phyloP scores from a whole-genome alignment of 2,797 vertebrate species.

The Hylomyscus alleni region DNA sequence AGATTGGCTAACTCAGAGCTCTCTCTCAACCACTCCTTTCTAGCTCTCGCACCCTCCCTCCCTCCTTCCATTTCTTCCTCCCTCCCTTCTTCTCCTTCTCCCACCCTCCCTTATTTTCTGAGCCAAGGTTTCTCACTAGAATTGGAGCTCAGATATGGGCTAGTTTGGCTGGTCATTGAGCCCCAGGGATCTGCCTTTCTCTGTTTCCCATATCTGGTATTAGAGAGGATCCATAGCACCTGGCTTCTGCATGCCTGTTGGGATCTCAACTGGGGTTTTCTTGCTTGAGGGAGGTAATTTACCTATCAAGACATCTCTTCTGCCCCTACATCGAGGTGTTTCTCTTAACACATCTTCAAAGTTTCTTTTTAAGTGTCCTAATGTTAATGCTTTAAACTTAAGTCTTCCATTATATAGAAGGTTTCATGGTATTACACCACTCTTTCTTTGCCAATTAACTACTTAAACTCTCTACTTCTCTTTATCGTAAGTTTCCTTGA shows the following conservation, averaged over 20 bases:
- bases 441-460: background rate
- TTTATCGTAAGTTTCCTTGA: background rate
- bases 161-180: background rate
- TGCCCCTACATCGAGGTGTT: background rate
- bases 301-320: background rate
- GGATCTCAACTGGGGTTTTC: background rate
- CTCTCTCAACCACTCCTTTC: no score
- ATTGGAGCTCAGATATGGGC: background rate
- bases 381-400: background rate
- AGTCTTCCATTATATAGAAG: background rate
- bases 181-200: background rate
- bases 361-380: background rate
- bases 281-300: background rate
- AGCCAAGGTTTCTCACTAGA: background rate
- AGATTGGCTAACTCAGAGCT: background rate
- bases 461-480: background rate
- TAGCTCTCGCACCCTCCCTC: no score
- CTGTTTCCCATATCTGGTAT: background rate
- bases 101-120: background rate
- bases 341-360: background rate
- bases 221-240: background rate
- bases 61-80: no score
- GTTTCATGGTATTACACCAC: background rate
- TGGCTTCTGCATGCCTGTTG: background rate
- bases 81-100: fast-evolving